These are phyloP conservation scores for Philypnodon macrostomus DNA, from an alignment of 2,797 vertebrate genomes.

Conservation along the genomic window DNA sequence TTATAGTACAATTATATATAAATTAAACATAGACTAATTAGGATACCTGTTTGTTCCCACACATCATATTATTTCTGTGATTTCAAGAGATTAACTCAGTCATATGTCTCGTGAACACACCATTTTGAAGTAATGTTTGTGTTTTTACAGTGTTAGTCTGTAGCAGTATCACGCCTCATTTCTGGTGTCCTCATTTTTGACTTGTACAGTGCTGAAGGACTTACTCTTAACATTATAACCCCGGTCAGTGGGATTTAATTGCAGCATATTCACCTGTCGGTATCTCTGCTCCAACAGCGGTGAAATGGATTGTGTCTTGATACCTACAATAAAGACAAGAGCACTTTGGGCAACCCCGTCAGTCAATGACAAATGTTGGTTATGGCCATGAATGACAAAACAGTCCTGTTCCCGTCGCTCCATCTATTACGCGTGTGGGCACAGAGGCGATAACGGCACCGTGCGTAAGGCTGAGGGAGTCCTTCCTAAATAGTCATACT, in stretches of 20 bases:
- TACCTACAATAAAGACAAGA: slow-evolving; percentile 32
- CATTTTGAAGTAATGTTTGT: no score
- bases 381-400: slow-evolving; percentile 32
- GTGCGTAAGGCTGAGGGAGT: slow-evolving; percentile 34
- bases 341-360: slow-evolving; percentile 28
- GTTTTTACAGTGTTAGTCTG: no score
- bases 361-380: slow-evolving; percentile 37
- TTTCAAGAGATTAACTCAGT: no score
- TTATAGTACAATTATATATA: no score
- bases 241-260: slow-evolving; percentile 4
- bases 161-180: no score
- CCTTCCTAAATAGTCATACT: slow-evolving; percentile 58
- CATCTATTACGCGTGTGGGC: slow-evolving; percentile 33
- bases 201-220: not conserved
- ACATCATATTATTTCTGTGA: no score
- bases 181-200: slow-evolving; percentile 1
- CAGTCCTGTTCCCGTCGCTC: slow-evolving; percentile 12
- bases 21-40: no score
- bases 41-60: no score
- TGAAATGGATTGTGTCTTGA: slow-evolving; percentile 20
- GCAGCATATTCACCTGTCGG: slow-evolving; percentile 3
- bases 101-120: no score
- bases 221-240: not conserved
- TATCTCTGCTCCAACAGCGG: slow-evolving; percentile 20
- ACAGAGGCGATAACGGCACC: slow-evolving; percentile 47